Evolutionary conservation across 2,888 invertebrate species (phyloP), one percentile per base, ranked within the genome.

Genomic region (Zaprionus bogoriensis): DNA sequence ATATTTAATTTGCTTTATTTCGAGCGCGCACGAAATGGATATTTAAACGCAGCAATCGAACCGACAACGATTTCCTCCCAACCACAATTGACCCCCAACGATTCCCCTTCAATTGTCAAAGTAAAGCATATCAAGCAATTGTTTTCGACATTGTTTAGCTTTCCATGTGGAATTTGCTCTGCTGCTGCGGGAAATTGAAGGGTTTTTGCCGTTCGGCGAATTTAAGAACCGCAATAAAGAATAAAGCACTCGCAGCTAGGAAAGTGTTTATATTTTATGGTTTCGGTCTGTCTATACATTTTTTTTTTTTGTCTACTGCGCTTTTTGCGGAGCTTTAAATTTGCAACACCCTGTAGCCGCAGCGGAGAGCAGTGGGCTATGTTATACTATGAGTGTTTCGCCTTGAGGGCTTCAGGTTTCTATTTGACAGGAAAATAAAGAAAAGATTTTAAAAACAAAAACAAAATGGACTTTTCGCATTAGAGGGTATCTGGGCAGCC

Each of bases 11-110:
- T 45, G 36, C 12, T 53, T 17, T 45, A 12, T 44, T 6, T 38
- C 10, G 5, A 19, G 28, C 32, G 12, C 32, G 12, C 41, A 20
- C 14, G 28, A 25, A 54, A 42, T 41, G 51, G 30, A 41, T 62
- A 46, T 28, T 42, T 20, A 63, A 44, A n/a, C 20, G 20, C 20
- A 41, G 5, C 22, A n/a, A 6, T 22, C n/a, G 10, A 12, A 22
- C 6, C 22, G 22, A 4, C 20, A 23, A 20, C n/a, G 10, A 19
- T 19, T 4, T 39, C 30, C 5, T 12, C 30, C 5, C 32, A 9
- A 36, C n/a, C 32, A 3, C 32, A 14, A 10, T 27, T 27, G 27
- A 36, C 7, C 14, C 17, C 17, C 7, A 36, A 36, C 32, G 17
- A 36, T 36, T 36, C 14, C 32, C 14, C 17, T 36, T 36, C 17